Conservation (phyloP, 2,797 vertebrate species). For the Agapornis canus region DNA sequence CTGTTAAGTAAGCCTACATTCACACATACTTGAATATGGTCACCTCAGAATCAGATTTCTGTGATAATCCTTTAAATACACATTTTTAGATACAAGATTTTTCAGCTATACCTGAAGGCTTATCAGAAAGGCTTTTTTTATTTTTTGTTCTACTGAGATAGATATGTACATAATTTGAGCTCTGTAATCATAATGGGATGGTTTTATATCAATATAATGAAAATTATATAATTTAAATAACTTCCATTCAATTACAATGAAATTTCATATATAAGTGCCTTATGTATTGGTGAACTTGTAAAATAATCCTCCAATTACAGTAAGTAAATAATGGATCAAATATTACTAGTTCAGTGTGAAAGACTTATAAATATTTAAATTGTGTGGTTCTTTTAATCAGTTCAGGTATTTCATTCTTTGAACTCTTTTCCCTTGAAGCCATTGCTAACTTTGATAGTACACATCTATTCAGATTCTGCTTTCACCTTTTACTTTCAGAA, state of each 20-base stretch:
- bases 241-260: background rate
- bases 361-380: background rate
- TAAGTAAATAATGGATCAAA: background rate
- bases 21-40: background rate
- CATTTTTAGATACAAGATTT: background rate
- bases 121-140: background rate
- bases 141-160: background rate
- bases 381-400: accelerated
- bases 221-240: background rate
- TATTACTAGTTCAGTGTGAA: background rate
- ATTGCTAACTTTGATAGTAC: background rate
- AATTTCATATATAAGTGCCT: background rate
- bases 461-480: background rate
- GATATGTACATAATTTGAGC: background rate
- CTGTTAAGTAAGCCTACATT: background rate
- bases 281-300: background rate
- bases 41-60: background rate
- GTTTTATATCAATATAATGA: background rate
- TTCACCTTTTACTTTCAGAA: background rate
- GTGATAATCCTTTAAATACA: background rate
- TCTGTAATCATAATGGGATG: background rate
- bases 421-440: background rate
- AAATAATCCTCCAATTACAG: background rate
- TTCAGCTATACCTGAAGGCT: background rate
- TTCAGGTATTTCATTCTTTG: background rate